Conservation (phyloP, 2,113 vertebrate species). For the Odontophorus gujanensis region DNA sequence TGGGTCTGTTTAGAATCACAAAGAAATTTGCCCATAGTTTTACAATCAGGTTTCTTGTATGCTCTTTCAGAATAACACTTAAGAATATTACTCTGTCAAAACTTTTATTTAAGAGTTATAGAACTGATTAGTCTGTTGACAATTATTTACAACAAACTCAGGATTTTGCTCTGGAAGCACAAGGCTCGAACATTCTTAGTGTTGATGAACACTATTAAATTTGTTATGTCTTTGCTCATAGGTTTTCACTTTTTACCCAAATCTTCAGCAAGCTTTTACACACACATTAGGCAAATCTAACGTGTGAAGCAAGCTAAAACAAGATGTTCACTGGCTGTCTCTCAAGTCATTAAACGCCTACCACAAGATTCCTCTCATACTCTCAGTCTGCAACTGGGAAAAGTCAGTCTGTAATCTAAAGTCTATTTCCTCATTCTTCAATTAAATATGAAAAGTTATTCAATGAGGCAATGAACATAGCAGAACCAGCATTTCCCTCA, state of each 20-base stretch:
- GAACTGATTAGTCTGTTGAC: background rate
- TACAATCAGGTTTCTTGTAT: background rate
- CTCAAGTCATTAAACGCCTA: constrained; percentile 65
- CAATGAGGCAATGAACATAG: background rate
- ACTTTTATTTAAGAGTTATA: background rate
- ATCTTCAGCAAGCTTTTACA: constrained; percentile 6
- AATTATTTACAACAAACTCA: background rate
- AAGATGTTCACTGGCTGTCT: constrained; percentile 27
- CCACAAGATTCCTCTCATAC: constrained; percentile 62
- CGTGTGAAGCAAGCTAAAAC: constrained; percentile 62
- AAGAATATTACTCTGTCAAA: background rate
- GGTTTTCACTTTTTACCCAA: constrained; percentile 37
- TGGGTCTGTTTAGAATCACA: background rate
- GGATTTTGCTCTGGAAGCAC: background rate
- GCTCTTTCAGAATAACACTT: background rate
- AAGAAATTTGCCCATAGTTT: background rate
- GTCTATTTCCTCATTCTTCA: constrained; percentile 3
- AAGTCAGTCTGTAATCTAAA: background rate
- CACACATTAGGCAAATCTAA: background rate
- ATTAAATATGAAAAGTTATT: background rate
- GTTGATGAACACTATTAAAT: background rate
- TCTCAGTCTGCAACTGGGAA: constrained; percentile 21
- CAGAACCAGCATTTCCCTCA: background rate
- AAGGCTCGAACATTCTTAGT: background rate
- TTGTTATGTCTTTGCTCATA: background rate